Evolutionary conservation across 2,113 vertebrate genomes (phyloP), one percentile per base, ranked within the genome.

Genomic region (Paramisgurnus dabryanus): DNA sequence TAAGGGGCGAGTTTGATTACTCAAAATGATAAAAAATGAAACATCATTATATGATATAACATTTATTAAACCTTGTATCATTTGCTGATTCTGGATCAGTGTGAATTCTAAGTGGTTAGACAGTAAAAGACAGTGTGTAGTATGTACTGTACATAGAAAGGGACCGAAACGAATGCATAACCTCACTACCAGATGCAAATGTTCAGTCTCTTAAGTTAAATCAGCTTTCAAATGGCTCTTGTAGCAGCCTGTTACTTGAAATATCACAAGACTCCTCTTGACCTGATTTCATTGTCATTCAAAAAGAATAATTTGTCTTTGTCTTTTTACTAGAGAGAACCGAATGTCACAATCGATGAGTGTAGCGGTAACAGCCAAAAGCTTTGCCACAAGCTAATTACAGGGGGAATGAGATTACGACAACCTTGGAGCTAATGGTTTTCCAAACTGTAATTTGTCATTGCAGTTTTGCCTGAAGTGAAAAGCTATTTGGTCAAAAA

Each of bases 251-350:
- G 49, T 22, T 15, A 71, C 57, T 17, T 50, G 7, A 45, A 71
- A 71, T 49, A 70, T 83, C 12, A 18, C 73, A 64, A 45, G 45
- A 27, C 61, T 81, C 34, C 50, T 57, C 61, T 76, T 27, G 3
- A 83, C 66, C 76, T 13, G 39, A 39, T 73, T 70, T 78, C 68
- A 78, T 63, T 78, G 67, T 77, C 78, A 84, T 53, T 80, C 67
- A 61, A 70, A 55, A 67, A 55, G 68, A 81, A 58, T 49, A 67
- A 58, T 80, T 73, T 27, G 7, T 83, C 73, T 64, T 50, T 76
- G 60, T 49, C 73, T 49, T 64, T 64, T 64, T 39, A 63, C 18
- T 27, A 27, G 74, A 64, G 58, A 34, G 40, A 34, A 67, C 53
- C 68, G 68, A 81, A 73, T 68, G 43, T 49, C 22, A 49, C 68